Conservation (phyloP, 2,888 invertebrate genomes). For the Pelosia muscerda region DNA sequence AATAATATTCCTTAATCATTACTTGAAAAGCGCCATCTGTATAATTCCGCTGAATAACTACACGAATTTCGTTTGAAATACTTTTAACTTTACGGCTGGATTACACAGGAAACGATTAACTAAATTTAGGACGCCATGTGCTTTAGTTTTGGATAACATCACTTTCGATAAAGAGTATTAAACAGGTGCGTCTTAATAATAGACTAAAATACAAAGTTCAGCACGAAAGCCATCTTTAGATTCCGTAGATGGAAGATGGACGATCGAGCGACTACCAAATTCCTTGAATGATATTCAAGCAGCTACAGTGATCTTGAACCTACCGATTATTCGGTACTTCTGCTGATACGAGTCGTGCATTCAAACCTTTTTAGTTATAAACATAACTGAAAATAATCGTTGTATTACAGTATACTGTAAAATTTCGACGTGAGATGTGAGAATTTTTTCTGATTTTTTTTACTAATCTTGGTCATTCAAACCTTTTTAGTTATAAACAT, state of each 20-base stretch:
- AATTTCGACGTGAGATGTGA: too few relatives aligned
- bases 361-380: too few relatives aligned
- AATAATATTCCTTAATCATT: background rate
- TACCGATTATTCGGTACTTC: too few relatives aligned
- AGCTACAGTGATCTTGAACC: too few relatives aligned
- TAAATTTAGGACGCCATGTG: conserved; percentile 76
- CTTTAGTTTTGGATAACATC: conserved; percentile 57
- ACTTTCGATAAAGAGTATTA: conserved; percentile 58
- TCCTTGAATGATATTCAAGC: background rate
- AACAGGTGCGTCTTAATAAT: conserved; percentile 59
- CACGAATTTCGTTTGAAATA: conserved; percentile 12
- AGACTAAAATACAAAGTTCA: conserved; percentile 20
- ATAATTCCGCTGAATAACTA: conserved; percentile 2
- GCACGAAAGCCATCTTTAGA: background rate
- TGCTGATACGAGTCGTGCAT: too few relatives aligned
- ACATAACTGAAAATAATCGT: too few relatives aligned
- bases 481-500: too few relatives aligned
- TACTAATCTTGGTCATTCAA: too few relatives aligned
- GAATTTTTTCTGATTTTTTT: too few relatives aligned
- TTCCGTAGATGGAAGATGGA: background rate
- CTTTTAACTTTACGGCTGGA: conserved; percentile 58
- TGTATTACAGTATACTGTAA: too few relatives aligned
- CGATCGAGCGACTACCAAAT: background rate
- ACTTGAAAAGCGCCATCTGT: background rate
- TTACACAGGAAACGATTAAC: conserved; percentile 73